Base-by-base conservation (phyloP, 2,797 vertebrate genomes). In the Geotria australis region DNA sequence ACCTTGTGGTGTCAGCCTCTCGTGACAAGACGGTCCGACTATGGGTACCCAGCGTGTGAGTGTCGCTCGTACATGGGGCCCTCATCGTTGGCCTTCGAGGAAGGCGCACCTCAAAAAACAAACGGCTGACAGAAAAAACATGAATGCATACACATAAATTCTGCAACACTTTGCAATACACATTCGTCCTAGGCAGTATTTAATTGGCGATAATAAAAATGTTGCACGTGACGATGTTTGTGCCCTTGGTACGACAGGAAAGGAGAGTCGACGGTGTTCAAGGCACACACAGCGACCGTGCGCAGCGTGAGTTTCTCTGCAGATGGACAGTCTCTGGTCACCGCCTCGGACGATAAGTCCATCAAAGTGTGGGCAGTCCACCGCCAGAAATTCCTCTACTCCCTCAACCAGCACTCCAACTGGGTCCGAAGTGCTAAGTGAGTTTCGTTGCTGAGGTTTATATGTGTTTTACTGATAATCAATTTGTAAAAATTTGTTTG, bases 351-450 rank as follows among this genome's bases (percentile, higher is more conserved):
- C n/a, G 89, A 98, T 72, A 96, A 98, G 68, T 86, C 82, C 6
- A 47, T 98, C 61, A 96, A 98, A 72, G 76, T 98, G 58, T 98
- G 89, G 89, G 76, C 74, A 0, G 79, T 88, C 57, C 88, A 94
- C 67, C 72, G 85, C 48, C 86, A 93, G 68, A 95, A 81, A 64
- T 96, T 95, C 63, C 73, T 98, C 2, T 91, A 86, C 67, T 93
- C 89, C 10, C 71, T 98, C 60, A 85, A 65, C 62, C 80, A 85
- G 64, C 91, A 98, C 68, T 82, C 85, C 64, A 98, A 98, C 73
- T 98, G 89, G 89, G 84, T 98, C 66, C 85, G 89, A 65, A 93
- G 84, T 71, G 89, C 86, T 61, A 88, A 71, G 89, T 96, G 71
- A 47, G 79, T 69, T 2, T 45, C 0, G 0, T 47, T 12, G 10